Base-by-base conservation (phyloP, 2,888 invertebrate genomes). In the Notodonta dromedarius region DNA sequence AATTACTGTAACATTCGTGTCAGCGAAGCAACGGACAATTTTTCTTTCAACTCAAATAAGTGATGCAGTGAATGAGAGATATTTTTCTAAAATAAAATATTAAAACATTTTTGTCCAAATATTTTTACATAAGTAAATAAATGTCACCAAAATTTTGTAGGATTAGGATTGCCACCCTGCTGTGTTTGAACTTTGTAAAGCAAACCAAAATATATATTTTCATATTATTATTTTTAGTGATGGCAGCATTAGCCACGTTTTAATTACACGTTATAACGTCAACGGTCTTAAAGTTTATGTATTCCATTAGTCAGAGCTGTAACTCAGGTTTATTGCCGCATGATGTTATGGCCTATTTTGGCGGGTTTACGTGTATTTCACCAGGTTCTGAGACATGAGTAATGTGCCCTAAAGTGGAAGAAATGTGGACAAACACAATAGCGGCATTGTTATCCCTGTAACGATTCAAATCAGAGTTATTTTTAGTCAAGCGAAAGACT, bases 1-100 rank as follows among this genome's bases (percentile, higher is more conserved):
- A 76, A 71, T 76, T 70, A 71, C 68, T 70, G 73, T 24, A 24
- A 75, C 66, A 63, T 69, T 70, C 62, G 65, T 72, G 69, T 76
- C 46, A 46, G 46, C 5, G 13, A 0, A 46, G 6, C 13, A 46
- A n/a, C 46, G 11, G n/a, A 46, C 6, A n/a, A 5, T 46, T 46
- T 46, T 46, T n/a, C 4, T n/a, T 12, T 42, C 24, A 12, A 44
- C 12, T 11, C 44, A 12, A 12, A 44, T 11, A 44, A 44, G 5
- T 5, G 13, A 46, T 4, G 2, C n/a, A 46, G 24, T 24, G 24
- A 24, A n/a, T n/a, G 24, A 2, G 24, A 24, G n/a, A n/a, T n/a
- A n/a, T n/a, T n/a, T n/a, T n/a, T n/a, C n/a, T n/a, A n/a, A n/a
- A n/a, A n/a, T n/a, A n/a, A n/a, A n/a, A n/a, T n/a, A n/a, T n/a